Base-by-base conservation (phyloP, 2,113 vertebrate genomes). In the Brevimyrus niger region DNA sequence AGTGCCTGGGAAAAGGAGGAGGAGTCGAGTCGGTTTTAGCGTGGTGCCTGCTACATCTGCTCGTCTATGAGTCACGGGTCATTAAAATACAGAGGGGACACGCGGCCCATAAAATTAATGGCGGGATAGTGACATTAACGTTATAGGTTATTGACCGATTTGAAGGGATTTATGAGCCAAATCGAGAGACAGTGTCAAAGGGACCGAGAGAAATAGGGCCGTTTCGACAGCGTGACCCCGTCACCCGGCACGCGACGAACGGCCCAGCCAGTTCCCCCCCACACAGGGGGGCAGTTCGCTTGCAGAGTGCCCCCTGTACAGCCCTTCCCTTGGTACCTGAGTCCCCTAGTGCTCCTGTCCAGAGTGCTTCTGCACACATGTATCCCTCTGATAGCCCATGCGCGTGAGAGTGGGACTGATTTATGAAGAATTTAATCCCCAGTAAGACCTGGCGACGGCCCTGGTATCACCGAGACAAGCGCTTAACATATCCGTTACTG, bases 111-210 rank as follows among this genome's bases (percentile, higher is more conserved):
- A 93, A 95, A 94, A 94, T 92, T 92, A 93, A 94, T 91, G 93
- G 92, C 91, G 93, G 93, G 90, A 94, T 93, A 89, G 89, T 94
- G 95, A 93, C 94, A 94, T 94, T 94, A 94, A 94, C 93, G 92
- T 94, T 95, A 93, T 94, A 94, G 94, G 94, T 94, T 94, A 95
- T 94, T 94, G 94, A 95, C 94, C 89, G 87, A 92, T 94, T 94
- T 94, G 89, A 94, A 92, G 93, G 92, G 92, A 95, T 94, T 94
- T 94, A 95, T 94, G 92, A 93, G 90, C 89, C 92, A 93, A 93
- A 90, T 94, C 90, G 90, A 91, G 92, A 93, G 92, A 93, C 92
- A 93, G 92, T 92, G 93, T 93, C 91, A 93, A 91, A 92, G 91
- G 91, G 83, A 92, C 89, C 89, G 83, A 73, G 89, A 91, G 93